A percentile compares a stretch with the other conserved stretches of the same genome.
Evolutionary conservation across 2,113 vertebrate species (phyloP).

Genomic region (Phasianus colchicus): DNA sequence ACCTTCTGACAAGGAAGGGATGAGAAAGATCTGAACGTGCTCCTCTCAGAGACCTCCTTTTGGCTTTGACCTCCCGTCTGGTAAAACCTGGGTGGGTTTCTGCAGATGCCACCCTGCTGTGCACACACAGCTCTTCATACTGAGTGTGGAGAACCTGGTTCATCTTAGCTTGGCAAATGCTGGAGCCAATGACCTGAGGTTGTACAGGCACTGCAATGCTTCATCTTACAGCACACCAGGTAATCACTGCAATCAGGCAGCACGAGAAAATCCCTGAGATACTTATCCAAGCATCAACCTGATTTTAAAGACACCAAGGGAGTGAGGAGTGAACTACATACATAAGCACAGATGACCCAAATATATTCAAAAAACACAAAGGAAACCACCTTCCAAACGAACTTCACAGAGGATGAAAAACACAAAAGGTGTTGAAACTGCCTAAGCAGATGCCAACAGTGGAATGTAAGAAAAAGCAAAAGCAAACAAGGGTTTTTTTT

Average conservation of each 20-base stretch:
- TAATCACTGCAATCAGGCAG: not conserved
- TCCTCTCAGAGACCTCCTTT: not conserved
- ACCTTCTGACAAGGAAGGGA: not conserved
- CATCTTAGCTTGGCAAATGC: not conserved
- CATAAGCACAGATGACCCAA: not conserved
- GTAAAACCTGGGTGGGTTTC: fast-evolving
- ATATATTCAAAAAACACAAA: not conserved
- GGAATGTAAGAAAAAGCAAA: not conserved
- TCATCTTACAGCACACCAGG: not conserved
- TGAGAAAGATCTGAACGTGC: fast-evolving
- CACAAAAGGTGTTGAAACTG: constrained; percentile 16
- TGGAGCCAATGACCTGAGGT: not conserved
- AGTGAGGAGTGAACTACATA: not conserved
- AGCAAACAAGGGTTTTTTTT: not conserved
- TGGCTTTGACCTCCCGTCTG: not conserved
- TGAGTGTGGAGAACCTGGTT: fast-evolving
- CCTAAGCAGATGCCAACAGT: not conserved
- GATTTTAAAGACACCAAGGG: not conserved
- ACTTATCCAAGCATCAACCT: not conserved
- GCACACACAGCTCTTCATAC: fast-evolving
- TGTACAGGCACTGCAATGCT: not conserved
- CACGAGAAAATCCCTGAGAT: not conserved
- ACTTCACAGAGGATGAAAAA: not conserved
- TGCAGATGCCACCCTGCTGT: not conserved
- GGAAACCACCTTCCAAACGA: not conserved